A percentile compares a stretch with the other conserved stretches of the same genome.
Evolutionary conservation across 2,888 invertebrate species (phyloP).

Genomic region (Euzetes globulus): DNA sequence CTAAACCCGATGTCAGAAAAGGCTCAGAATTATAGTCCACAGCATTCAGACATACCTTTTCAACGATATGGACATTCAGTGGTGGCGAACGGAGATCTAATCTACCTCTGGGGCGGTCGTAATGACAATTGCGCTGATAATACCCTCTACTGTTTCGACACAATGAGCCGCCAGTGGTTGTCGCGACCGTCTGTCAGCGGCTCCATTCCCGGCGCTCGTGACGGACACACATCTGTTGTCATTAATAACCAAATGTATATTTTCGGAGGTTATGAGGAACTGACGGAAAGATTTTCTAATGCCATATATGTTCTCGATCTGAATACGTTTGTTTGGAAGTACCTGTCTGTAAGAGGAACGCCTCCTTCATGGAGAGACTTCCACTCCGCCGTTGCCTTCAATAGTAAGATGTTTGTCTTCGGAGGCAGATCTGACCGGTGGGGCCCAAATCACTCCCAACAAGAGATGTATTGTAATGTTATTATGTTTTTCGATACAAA

Average conservation of each 20-base stretch:
- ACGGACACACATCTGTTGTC: conserved; percentile 83
- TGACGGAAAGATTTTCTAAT: conserved; percentile 67
- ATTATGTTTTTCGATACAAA: conserved; percentile 62
- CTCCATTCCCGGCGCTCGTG: conserved; percentile 67
- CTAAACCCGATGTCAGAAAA: neutral
- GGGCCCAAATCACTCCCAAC: conserved; percentile 55
- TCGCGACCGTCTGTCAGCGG: conserved; percentile 52
- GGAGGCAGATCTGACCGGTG: conserved; percentile 75
- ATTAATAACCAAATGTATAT: conserved; percentile 73
- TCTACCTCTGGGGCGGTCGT: conserved; percentile 85
- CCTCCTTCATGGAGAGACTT: conserved; percentile 73
- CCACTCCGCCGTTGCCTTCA: conserved; percentile 72
- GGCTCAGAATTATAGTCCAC: neutral
- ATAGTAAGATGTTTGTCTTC: conserved; percentile 74
- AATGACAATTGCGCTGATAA: conserved; percentile 77
- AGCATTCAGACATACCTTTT: conserved; percentile 53
- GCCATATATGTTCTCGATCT: conserved; percentile 69
- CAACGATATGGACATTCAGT: conserved; percentile 90
- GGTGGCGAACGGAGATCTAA: conserved; percentile 63
- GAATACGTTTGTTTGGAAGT: conserved; percentile 61
- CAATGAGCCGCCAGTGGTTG: conserved; percentile 49
- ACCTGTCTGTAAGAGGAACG: conserved; percentile 52
- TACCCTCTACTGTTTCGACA: conserved; percentile 71
- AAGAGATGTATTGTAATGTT: conserved; percentile 69
- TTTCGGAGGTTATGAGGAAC: conserved; percentile 85